Percentiles rank a stretch among this genome's conserved stretches.
Evolutionary conservation across 2,888 invertebrate genomes (phyloP).

Genomic region (Lagria hirta): DNA sequence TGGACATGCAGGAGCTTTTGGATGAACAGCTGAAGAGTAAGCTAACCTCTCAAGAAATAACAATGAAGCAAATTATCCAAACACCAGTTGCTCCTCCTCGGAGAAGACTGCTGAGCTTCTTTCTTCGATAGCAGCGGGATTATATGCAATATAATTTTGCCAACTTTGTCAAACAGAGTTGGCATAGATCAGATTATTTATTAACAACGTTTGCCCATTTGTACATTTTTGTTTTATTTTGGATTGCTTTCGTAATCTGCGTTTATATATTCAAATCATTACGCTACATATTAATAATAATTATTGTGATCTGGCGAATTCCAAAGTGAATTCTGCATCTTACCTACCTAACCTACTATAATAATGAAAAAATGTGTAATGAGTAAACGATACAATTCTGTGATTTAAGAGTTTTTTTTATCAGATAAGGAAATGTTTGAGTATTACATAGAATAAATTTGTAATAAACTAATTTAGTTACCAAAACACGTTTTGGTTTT

Average conservation of each 20-base stretch:
- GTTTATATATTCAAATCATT: conserved; percentile 16
- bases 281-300: conserved; percentile 6
- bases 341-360: no score
- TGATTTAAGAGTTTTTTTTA: conserved; percentile 22
- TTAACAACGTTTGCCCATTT: conserved; percentile 13
- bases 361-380: conserved; percentile 4
- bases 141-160: background rate
- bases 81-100: conserved; percentile 52
- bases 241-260: conserved; percentile 19
- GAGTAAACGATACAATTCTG: conserved; percentile 13
- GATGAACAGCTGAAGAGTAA: conserved; percentile 90
- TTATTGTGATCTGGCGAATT: conserved; percentile 13
- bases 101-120: conserved; percentile 55
- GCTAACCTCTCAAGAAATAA: conserved; percentile 67
- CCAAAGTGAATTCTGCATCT: conserved; percentile 11
- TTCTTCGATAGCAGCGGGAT: conserved; percentile 56
- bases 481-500: conserved; percentile 11
- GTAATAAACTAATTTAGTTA: conserved; percentile 13
- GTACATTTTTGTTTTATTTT: conserved; percentile 23
- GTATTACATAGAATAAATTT: conserved; percentile 7
- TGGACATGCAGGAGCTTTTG: conserved; percentile 91
- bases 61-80: conserved; percentile 52
- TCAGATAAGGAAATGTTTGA: conserved; percentile 8
- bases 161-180: conserved; percentile 8
- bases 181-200: conserved; percentile 15